Evolutionary conservation across 2,888 invertebrate genomes (phyloP), one percentile per base, ranked within the genome.

Genomic region (Galerucella nymphaeae): DNA sequence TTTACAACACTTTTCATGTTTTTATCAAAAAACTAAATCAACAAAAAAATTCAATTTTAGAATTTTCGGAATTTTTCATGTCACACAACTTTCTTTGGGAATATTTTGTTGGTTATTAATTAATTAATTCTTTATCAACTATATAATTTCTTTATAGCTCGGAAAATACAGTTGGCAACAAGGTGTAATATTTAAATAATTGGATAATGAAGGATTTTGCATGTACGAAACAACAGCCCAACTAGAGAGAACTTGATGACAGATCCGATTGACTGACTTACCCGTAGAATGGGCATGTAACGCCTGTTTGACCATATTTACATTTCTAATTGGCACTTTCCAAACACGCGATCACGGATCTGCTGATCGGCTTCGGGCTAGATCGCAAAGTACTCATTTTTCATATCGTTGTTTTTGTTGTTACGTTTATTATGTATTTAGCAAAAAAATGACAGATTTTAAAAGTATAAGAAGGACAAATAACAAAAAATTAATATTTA

Each of bases 211-310:
- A 66, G 62, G 64, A 71, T 61, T 57, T 53, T 70, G 73, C 74
- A 73, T 73, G 72, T 72, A 66, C 63, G 70, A 75, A 78, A 78
- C 75, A 76, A 76, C 73, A 71, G 71, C 70, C 72, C 71, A 71
- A 71, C 71, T 62, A 66, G 71, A 74, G 71, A 74, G 71, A 70
- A 75, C 72, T 73, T 72, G 78, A 76, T 76, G 78, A 78, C 75
- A 73, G 75, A 66, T 75, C 71, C 71, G 75, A 76, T 76, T 74
- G 75, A 72, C 64, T 66, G 45, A 61, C 61, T 14, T 58, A 38
- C 30, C 58, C 30, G 58, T 58, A 58, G 58, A 23, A 30, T 58
- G 50, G 71, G 59, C 63, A 66, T 67, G 59, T 68, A 71, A 48
- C 67, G 72, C 66, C 67, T 65, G 65, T 30, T 59, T 69, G 68